Conservation (phyloP, 2,797 vertebrate species). For the Gymnoscopelus braueri region DNA sequence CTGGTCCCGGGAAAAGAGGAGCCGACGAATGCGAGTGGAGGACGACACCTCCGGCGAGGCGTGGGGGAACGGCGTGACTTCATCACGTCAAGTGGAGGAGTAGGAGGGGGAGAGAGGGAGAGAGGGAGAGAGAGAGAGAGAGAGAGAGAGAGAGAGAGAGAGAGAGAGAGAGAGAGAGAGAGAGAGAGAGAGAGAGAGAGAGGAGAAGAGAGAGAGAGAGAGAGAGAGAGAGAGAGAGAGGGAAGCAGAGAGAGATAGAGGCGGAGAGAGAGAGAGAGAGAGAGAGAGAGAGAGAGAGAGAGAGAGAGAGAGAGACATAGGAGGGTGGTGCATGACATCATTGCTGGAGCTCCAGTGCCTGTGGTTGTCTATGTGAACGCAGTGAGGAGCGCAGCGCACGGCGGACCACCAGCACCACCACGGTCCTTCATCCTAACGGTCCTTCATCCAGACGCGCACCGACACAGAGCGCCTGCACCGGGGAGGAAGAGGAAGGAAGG, state of each 20-base stretch:
- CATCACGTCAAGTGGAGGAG: conserved; percentile 65
- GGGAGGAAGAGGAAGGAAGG: background rate
- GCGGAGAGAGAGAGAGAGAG: conserved; percentile 41
- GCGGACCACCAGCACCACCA: conserved; percentile 22
- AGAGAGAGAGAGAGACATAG: conserved; percentile 21
- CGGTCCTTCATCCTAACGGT: conserved; percentile 69
- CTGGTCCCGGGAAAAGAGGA: conserved; percentile 59
- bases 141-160: conserved; percentile 47
- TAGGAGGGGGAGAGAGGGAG: conserved; percentile 37
- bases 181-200: conserved; percentile 44
- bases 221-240: conserved; percentile 53
- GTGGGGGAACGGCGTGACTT: conserved; percentile 63
- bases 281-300: conserved; percentile 63
- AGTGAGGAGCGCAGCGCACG: conserved; percentile 45
- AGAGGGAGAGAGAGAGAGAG: conserved; percentile 39
- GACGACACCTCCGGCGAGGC: conserved; percentile 56
- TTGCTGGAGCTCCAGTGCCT: conserved; percentile 73
- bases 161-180: conserved; percentile 51
- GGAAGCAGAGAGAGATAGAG: conserved; percentile 41
- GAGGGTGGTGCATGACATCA: conserved; percentile 85
- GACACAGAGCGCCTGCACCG: conserved; percentile 71
- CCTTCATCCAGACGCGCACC: conserved; percentile 73
- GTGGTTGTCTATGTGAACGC: conserved; percentile 75
- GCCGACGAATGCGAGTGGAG: conserved; percentile 60
- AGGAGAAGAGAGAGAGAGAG: conserved; percentile 30